phyloP scores from a whole-genome alignment of 2,888 invertebrate genomes.

The Pammene aurita region DNA sequence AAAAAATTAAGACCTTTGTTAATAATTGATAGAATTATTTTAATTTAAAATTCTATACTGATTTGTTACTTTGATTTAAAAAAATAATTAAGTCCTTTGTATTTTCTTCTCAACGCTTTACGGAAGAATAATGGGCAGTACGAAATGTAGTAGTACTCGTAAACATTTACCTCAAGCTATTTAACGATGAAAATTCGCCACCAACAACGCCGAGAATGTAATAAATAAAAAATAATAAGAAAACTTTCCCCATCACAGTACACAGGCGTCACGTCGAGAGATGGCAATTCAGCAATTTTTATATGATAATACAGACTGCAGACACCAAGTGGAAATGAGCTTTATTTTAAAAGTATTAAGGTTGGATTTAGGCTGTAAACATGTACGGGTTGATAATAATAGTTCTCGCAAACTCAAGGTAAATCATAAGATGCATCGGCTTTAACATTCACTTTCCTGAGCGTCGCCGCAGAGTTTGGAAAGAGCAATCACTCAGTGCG shows the following conservation, averaged over 20 bases:
- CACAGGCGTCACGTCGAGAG: constrained; percentile 63
- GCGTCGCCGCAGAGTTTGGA: constrained; percentile 69
- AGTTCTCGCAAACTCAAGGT: constrained; percentile 54
- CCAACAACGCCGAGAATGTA: constrained; percentile 67
- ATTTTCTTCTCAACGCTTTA: too few relatives aligned
- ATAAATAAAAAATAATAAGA: constrained; percentile 82
- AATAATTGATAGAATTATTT: too few relatives aligned
- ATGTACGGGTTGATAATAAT: constrained; percentile 43
- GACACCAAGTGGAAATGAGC: constrained; percentile 49
- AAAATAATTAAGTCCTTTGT: too few relatives aligned
- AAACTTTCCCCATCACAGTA: constrained; percentile 78
- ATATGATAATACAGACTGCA: constrained; percentile 45
- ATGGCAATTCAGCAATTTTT: constrained; percentile 66
- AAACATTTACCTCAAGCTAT: constrained; percentile 48
- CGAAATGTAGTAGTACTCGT: constrained; percentile 17
- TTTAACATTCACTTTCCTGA: constrained; percentile 70
- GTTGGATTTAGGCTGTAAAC: constrained; percentile 46
- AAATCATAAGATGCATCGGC: constrained; percentile 69
- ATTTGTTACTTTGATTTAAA: too few relatives aligned
- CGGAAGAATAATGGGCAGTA: not conserved
- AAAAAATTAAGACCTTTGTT: too few relatives aligned
- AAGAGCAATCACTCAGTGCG: constrained; percentile 80
- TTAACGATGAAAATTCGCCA: constrained; percentile 55
- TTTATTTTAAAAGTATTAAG: constrained; percentile 49
- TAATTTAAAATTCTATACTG: too few relatives aligned